Conservation (phyloP, 2,113 vertebrate genomes). For the Carassius auratus region DNA sequence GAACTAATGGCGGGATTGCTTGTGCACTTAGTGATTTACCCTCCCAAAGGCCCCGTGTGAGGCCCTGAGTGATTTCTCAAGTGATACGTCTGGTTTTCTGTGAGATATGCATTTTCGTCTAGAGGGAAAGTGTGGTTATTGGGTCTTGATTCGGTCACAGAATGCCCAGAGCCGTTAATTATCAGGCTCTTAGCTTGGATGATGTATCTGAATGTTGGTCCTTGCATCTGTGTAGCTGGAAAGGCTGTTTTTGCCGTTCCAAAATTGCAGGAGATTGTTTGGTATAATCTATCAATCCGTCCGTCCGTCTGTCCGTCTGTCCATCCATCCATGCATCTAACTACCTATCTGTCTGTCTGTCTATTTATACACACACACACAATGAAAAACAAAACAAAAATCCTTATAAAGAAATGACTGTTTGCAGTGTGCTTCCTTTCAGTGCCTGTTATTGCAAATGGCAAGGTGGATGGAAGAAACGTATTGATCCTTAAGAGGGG, state of each 20-base stretch:
- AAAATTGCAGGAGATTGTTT: conserved; percentile 25
- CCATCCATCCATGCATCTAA: too few relatives aligned
- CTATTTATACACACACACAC: too few relatives aligned
- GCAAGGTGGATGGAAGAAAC: conserved; percentile 1
- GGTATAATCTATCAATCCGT: not conserved
- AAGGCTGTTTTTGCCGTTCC: not conserved
- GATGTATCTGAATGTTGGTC: conserved; percentile 27
- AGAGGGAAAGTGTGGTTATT: conserved; percentile 53
- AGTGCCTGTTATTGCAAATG: conserved; percentile 13
- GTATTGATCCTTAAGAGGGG: conserved; percentile 23
- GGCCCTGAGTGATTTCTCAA: conserved; percentile 62
- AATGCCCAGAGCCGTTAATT: conserved; percentile 46
- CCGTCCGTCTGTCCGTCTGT: too few relatives aligned
- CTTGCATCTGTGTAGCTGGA: conserved; percentile 31
- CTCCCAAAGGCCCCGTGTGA: conserved; percentile 53
- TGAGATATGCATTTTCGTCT: conserved; percentile 62
- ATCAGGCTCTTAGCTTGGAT: conserved; percentile 27
- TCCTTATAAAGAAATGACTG: not conserved
- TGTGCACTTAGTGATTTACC: conserved; percentile 55
- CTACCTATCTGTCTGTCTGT: too few relatives aligned
- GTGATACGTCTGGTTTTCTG: conserved; percentile 50
- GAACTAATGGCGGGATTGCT: conserved; percentile 49
- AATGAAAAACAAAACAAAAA: too few relatives aligned
- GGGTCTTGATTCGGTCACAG: conserved; percentile 49
- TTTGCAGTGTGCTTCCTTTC: not conserved